Conservation (phyloP, 35 echinoderm and acorn worm genomes). For the Eucidaris tribuloides region DNA sequence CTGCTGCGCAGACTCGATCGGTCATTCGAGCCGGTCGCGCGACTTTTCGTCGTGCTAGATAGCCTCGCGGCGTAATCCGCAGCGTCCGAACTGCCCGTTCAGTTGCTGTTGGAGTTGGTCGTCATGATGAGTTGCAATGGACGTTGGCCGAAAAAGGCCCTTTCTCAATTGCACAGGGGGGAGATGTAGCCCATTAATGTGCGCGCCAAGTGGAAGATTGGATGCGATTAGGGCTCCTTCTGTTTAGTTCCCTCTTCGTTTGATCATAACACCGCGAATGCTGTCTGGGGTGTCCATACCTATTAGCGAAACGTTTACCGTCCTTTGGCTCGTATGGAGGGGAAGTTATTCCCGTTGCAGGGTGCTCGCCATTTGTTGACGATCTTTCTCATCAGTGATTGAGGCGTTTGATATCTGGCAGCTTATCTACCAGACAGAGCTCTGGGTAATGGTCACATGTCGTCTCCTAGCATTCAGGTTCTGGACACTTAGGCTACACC, state of each 20-base stretch:
- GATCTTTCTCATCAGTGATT: conserved; percentile 27
- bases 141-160: background rate
- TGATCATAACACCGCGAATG: conserved; percentile 47
- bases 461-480: conserved; percentile 6
- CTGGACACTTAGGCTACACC: conserved; percentile 15
- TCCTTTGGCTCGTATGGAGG: background rate
- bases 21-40: background rate
- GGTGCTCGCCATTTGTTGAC: conserved; percentile 20
- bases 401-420: conserved; percentile 22
- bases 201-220: conserved; percentile 14
- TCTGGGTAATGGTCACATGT: background rate
- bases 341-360: conserved; percentile 16
- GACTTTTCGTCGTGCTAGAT: background rate
- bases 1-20: background rate
- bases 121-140: background rate
- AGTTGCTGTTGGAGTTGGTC: background rate
- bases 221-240: conserved; percentile 50
- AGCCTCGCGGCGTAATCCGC: background rate
- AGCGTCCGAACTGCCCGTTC: background rate
- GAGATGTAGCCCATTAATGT: background rate
- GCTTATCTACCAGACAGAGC: conserved; percentile 36
- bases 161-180: background rate
- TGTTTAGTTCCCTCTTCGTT: conserved; percentile 46
- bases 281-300: conserved; percentile 58
- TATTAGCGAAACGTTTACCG: conserved; percentile 52